Percentiles rank a stretch among this genome's conserved stretches.
Conservation (phyloP, 2,113 vertebrate genomes). For the Terrapene triunguis region DNA sequence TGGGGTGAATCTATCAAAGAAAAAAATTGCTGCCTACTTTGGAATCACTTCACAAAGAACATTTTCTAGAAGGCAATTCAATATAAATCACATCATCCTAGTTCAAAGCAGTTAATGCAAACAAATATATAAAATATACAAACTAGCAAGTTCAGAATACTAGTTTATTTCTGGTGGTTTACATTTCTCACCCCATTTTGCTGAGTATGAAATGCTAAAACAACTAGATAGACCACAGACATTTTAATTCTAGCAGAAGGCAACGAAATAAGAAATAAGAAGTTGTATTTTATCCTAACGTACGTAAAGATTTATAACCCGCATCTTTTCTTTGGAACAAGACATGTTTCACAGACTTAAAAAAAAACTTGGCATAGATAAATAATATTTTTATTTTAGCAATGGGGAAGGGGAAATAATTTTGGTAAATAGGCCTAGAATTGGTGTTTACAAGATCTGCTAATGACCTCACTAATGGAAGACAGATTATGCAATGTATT, state of each 20-base stretch:
- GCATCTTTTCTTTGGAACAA: conserved; percentile 44
- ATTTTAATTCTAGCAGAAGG: conserved; percentile 51
- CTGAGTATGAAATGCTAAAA: conserved; percentile 50
- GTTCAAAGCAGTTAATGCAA: conserved; percentile 68
- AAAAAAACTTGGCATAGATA: conserved; percentile 19
- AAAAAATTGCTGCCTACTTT: conserved; percentile 26
- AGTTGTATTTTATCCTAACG: conserved; percentile 32
- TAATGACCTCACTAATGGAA: conserved; percentile 58
- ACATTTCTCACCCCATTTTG: conserved; percentile 60
- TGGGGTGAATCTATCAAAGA: background rate
- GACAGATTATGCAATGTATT: conserved; percentile 53
- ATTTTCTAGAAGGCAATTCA: conserved; percentile 54
- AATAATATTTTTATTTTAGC: conserved; percentile 1
- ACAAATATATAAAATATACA: conserved; percentile 68
- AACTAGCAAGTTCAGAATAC: conserved; percentile 51
- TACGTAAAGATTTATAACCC: conserved; percentile 1
- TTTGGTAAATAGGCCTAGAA: conserved; percentile 58
- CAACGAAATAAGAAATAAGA: conserved; percentile 23
- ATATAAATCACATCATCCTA: conserved; percentile 44
- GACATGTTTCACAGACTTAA: conserved; percentile 44
- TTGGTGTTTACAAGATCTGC: conserved; percentile 72
- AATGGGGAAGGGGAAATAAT: background rate
- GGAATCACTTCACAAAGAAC: conserved; percentile 65
- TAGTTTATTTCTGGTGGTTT: conserved; percentile 62
- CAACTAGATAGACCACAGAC: conserved; percentile 30